phyloP scores from a whole-genome alignment of 1,140 invertebrate species.

The Drosophila obscura region DNA sequence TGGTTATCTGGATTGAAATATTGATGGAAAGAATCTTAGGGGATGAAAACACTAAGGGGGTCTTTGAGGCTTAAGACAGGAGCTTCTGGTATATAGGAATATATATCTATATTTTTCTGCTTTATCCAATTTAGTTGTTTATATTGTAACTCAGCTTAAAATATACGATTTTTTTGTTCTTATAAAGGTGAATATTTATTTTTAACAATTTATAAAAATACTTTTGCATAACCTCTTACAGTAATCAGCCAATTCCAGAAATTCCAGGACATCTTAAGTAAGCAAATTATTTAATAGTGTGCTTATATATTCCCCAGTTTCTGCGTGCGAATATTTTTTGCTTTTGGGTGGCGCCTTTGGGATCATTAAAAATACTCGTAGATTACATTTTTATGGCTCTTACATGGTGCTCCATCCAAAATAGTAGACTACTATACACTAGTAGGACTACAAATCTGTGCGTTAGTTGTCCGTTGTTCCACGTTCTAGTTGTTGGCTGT shows the following conservation, averaged over 20 bases:
- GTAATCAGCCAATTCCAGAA: slow-evolving; percentile 4
- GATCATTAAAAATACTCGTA: slow-evolving; percentile 50
- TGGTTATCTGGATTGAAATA: no score
- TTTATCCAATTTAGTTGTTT: no score
- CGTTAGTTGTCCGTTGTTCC: slow-evolving; percentile 20
- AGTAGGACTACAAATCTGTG: slow-evolving; percentile 40
- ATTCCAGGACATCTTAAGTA: slow-evolving; percentile 20
- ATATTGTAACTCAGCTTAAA: no score
- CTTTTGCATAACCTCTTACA: slow-evolving; percentile 3
- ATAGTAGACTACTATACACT: slow-evolving; percentile 8
- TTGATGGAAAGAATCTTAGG: no score
- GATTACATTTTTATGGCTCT: slow-evolving; percentile 53
- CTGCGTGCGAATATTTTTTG: slow-evolving; percentile 18
- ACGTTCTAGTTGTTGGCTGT: slow-evolving; percentile 21
- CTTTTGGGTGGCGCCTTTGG: slow-evolving; percentile 24
- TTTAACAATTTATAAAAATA: slow-evolving; percentile 1
- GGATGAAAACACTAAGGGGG: no score
- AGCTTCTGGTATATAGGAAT: no score
- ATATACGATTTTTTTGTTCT: no score
- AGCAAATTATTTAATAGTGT: slow-evolving; percentile 12
- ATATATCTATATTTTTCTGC: no score
- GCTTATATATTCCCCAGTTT: slow-evolving; percentile 1
- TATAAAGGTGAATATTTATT: no score
- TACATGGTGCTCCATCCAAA: slow-evolving; percentile 29
- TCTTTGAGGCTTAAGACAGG: no score